phyloP scores from a whole-genome alignment of 1,140 invertebrate species.

The Cydia amplana region DNA sequence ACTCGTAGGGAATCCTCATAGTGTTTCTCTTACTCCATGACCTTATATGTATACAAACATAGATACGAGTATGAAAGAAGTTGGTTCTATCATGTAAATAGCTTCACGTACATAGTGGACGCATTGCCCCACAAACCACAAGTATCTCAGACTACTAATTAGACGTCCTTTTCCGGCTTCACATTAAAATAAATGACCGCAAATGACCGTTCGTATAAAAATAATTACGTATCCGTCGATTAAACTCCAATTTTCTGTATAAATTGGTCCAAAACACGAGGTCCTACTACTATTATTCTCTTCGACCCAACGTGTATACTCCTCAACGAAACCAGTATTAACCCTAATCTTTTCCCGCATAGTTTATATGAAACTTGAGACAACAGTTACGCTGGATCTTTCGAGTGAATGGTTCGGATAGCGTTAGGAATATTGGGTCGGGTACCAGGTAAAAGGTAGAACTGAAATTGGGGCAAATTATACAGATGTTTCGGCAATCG shows the following conservation, averaged over 20 bases:
- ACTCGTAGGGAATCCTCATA: too few species aligned
- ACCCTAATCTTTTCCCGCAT: neutral
- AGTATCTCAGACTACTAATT: slow-evolving; percentile 16
- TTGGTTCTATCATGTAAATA: too few species aligned
- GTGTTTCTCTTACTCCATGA: too few species aligned
- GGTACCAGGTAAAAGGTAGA: slow-evolving; percentile 6
- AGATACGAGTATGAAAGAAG: too few species aligned
- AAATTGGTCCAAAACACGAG: slow-evolving; percentile 37
- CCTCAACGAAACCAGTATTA: neutral
- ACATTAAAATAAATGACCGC: slow-evolving; percentile 48
- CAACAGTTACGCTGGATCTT: neutral
- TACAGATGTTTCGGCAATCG: slow-evolving; percentile 25
- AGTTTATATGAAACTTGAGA: neutral
- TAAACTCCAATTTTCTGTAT: slow-evolving; percentile 44
- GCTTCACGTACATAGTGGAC: neutral
- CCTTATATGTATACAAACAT: too few species aligned
- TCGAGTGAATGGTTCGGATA: neutral
- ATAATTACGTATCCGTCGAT: slow-evolving; percentile 51
- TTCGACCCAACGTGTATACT: neutral
- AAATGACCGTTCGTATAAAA: slow-evolving; percentile 45
- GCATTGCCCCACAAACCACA: slow-evolving; percentile 10
- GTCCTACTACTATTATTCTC: neutral
- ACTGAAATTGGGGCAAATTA: slow-evolving; percentile 18
- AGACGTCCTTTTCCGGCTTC: slow-evolving; percentile 35
- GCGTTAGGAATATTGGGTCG: neutral